Base-by-base conservation (phyloP, 2,113 vertebrate species). In the Hassar affinis region DNA sequence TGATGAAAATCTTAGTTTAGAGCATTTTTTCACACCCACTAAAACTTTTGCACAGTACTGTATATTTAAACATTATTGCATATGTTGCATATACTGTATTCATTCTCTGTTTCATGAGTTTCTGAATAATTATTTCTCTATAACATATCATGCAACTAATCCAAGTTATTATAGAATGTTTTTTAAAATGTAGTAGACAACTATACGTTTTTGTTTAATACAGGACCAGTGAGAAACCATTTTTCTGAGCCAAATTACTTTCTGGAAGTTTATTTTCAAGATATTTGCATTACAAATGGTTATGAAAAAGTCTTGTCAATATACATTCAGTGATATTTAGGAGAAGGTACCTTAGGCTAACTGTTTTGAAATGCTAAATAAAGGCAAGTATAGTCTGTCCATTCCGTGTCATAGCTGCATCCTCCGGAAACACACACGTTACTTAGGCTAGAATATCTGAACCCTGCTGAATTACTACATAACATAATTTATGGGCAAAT, bases 231-330 rank as follows among this genome's bases (percentile, higher is more conserved):
- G 57, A 59, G 4, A 33, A 2, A 17, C 0, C 4, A 14, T 15
- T 62, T 30, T 64, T 27, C n/a, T 61, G 27, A 61, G 12, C 59
- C 27, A 33, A 64, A 64, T 33, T 47, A 38, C 35, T 6, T n/a
- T 76, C 17, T 4, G 5, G 9, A 30, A 20, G 27, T 82, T 82
- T 82, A 82, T 74, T 82, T 61, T 57, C 27, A 49, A 49, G 9
- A 64, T 79, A 79, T 64, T 45, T 45, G 7, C 52, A 57, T n/a
- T 72, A 81, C 25, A 71, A 25, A 47, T 47, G 11, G 38, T n/a
- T 71, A 82, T 45, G n/a, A 35, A 57, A 18, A 51, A 6, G 18
- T 30, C 15, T 9, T 49, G 6, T 20, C 42, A 42, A 49, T 30
- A 52, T 52, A 52, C 27, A 54, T 35, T 33, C n/a, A 18, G 45